A percentile compares a stretch with the other conserved stretches of the same genome.
phyloP scores from a whole-genome alignment of 2,888 invertebrate species.

The Coenonympha glycerion region DNA sequence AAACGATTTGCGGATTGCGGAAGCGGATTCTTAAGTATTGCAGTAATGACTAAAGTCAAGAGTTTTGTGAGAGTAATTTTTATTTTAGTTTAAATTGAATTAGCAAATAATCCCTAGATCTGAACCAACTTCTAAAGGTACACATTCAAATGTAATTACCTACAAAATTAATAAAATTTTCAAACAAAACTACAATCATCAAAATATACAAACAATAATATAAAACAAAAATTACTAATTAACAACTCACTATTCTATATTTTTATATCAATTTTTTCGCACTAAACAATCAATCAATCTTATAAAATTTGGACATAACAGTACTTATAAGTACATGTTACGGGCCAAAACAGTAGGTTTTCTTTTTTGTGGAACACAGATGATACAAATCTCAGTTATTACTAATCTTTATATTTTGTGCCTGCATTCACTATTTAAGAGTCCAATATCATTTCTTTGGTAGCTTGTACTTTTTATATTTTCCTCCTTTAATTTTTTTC shows the following conservation, averaged over 20 bases:
- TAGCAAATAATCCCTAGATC: no score
- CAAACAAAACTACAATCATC: background rate
- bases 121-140: no score
- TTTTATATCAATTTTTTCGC: background rate
- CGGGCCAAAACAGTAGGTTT: background rate
- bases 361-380: background rate
- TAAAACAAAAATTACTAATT: background rate
- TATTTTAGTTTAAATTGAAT: no score
- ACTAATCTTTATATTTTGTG: background rate
- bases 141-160: no score
- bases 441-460: background rate
- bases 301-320: background rate
- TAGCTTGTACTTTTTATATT: background rate
- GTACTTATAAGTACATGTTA: background rate
- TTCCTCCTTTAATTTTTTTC: background rate
- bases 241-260: background rate
- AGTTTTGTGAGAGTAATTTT: no score
- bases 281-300: background rate
- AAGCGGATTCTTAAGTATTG: no score
- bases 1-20: no score
- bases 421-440: no score
- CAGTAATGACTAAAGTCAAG: no score
- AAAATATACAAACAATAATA: conserved; percentile 5
- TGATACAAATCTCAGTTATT: background rate
- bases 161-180: conserved; percentile 27